Evolutionary conservation across 2,888 invertebrate species (phyloP).

Genomic region (Thecophora atra): DNA sequence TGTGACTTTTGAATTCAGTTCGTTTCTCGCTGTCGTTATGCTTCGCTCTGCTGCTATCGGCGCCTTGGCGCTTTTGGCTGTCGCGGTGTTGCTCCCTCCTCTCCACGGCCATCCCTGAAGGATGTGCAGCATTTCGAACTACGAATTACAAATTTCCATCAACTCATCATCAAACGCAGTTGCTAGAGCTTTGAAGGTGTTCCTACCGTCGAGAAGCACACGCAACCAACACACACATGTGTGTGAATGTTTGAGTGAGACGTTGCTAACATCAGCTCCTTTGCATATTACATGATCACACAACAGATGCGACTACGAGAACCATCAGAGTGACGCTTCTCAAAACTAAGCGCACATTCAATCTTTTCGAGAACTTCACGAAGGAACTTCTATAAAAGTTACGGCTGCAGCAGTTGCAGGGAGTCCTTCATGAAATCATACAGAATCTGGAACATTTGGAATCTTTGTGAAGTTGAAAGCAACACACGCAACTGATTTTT

Average conservation of each 20-base stretch:
- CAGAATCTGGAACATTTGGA: no score
- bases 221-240: not conserved
- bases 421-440: no score
- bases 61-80: no score
- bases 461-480: no score
- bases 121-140: slow-evolving; percentile 37
- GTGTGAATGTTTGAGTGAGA: slow-evolving; percentile 2
- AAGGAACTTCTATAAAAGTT: no score
- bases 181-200: slow-evolving; percentile 15
- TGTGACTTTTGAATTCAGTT: not conserved
- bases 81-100: not conserved
- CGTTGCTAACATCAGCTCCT: slow-evolving; percentile 38
- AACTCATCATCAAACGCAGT: slow-evolving; percentile 34
- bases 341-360: no score
- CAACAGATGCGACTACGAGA: slow-evolving; percentile 43
- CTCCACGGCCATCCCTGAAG: slow-evolving; percentile 9
- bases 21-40: not conserved
- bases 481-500: no score
- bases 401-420: no score
- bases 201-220: not conserved
- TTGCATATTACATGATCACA: slow-evolving; percentile 45
- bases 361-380: not conserved
- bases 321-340: no score
- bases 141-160: slow-evolving; percentile 35
- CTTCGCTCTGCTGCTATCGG: no score